Evolutionary conservation across 2,888 invertebrate species (phyloP), one percentile per base, ranked within the genome.

Genomic region (Hedya salicella): DNA sequence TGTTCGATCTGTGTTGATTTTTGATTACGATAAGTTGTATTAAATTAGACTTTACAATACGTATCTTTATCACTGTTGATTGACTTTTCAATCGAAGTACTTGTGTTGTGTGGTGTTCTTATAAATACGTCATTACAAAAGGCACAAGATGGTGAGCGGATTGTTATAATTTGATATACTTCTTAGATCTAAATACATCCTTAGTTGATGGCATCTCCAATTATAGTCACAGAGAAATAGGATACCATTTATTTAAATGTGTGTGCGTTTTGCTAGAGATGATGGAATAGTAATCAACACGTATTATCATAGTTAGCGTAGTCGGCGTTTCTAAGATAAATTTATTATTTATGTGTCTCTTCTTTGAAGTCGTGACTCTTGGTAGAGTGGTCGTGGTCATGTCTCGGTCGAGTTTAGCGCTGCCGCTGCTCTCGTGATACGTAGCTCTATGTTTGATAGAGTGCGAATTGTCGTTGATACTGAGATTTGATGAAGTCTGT

Each of bases 21-120:
- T 66, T 54, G 53, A 66, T 61, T 66, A 54, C 48, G 66, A 66
- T 66, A 66, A 52, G 44, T n/a, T 21, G 11, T 49, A 61, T 64
- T 39, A 48, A 53, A 61, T 57, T 60, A 66, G 46, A 46, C 59
- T 50, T 49, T 19, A 39, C 39, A 46, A n/a, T 32, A 49, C 56
- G 2, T 60, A 39, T 44, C 19, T 40, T 48, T 66, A 66, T 61
- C 66, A 66, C 32, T 66, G 49, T 30, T 61, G 60, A 66, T 66
- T 61, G 61, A 21, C 32, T 61, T 32, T 40, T 48, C 49, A 42
- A 42, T 48, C 39, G 19, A 54, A 66, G 60, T 66, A 61, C 61
- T 54, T 64, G 64, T 64, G 64, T 21, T 49, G 66, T 65, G 32
- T 36, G 46, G 65, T 65, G 52, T 49, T 48, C 11, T 21, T 11